Evolutionary conservation across 2,113 vertebrate species (phyloP).

Genomic region (Mobula birostris): DNA sequence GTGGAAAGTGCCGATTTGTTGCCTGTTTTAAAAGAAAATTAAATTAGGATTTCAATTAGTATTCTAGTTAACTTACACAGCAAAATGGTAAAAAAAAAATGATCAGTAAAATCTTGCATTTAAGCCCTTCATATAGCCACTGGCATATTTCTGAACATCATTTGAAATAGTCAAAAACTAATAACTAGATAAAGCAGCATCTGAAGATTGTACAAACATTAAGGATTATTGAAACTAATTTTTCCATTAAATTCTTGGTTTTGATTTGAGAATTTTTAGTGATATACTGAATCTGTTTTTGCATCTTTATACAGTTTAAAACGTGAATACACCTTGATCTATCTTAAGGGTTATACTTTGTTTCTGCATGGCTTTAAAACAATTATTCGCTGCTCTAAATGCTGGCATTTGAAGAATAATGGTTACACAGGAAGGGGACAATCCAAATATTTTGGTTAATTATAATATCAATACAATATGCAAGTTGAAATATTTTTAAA

Average conservation of each 20-base stretch:
- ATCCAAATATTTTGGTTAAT: neutral
- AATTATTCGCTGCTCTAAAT: neutral
- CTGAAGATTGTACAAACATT: neutral
- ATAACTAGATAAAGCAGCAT: neutral
- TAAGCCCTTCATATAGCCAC: no score
- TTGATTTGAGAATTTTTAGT: neutral
- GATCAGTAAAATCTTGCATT: neutral
- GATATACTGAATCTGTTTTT: neutral
- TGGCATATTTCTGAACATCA: neutral
- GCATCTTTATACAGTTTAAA: no score
- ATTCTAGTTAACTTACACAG: neutral
- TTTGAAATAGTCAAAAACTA: neutral
- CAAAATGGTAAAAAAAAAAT: neutral
- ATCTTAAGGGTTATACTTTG: neutral
- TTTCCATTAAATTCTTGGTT: neutral
- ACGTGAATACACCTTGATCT: neutral
- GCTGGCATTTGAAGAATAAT: neutral
- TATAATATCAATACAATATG: no score
- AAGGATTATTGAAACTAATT: neutral
- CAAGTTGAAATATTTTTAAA: no score
- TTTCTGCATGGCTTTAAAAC: neutral
- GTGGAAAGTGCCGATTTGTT: conserved; percentile 95
- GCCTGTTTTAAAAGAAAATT: conserved; percentile 58
- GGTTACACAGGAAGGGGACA: neutral
- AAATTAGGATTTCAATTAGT: neutral